phyloP scores from a whole-genome alignment of 2,113 vertebrate genomes.

The Scolopax mira region DNA sequence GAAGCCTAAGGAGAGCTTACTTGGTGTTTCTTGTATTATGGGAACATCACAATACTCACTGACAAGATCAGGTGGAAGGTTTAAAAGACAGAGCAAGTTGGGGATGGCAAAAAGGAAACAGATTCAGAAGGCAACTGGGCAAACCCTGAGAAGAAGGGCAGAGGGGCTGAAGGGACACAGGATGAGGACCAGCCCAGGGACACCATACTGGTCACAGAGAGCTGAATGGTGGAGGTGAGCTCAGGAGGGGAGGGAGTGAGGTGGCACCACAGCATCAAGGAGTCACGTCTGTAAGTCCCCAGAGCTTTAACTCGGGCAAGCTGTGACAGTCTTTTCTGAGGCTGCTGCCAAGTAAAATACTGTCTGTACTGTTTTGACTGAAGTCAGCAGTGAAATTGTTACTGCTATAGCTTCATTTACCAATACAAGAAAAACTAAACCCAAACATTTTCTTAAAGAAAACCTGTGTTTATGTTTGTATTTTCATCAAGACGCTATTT shows the following conservation, averaged over 20 bases:
- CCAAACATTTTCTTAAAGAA: not conserved
- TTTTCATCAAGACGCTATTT: not conserved
- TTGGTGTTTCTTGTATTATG: not conserved
- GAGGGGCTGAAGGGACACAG: not conserved
- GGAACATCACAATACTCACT: not conserved
- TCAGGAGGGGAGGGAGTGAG: not conserved
- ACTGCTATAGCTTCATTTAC: not conserved
- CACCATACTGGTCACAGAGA: not conserved
- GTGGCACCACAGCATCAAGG: not conserved
- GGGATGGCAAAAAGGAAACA: not conserved
- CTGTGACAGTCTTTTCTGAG: not conserved
- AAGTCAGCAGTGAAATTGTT: not conserved
- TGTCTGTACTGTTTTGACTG: not conserved
- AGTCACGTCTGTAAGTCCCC: accelerated
- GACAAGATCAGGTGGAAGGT: not conserved
- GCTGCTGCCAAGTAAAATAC: not conserved
- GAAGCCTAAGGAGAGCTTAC: not conserved
- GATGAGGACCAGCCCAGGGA: not conserved
- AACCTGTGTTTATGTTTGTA: not conserved
- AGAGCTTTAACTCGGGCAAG: not conserved
- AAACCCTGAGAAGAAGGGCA: not conserved
- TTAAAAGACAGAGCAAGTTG: not conserved
- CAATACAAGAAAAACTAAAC: not conserved
- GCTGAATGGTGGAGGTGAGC: accelerated
- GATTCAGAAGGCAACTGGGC: not conserved